Percentiles rank a stretch among this genome's conserved stretches.
Evolutionary conservation across 2,888 invertebrate species (phyloP).

Genomic region (Lepetodrilus schrolli): DNA sequence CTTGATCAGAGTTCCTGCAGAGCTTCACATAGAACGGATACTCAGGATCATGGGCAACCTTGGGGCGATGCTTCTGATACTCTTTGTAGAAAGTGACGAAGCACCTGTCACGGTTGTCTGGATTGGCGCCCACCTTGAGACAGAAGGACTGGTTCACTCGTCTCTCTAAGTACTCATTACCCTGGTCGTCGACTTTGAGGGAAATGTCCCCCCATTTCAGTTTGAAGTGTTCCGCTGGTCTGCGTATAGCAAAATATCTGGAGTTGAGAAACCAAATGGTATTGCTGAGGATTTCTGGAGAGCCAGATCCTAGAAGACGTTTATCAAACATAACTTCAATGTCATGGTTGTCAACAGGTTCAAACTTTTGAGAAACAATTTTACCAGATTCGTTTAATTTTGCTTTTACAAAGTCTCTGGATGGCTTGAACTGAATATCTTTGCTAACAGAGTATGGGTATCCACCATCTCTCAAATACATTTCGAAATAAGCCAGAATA

Average conservation of each 20-base stretch:
- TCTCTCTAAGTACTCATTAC: background rate
- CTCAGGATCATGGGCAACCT: background rate
- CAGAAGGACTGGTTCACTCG: background rate
- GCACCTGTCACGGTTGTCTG: background rate
- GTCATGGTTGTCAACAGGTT: background rate
- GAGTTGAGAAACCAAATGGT: conserved; percentile 22
- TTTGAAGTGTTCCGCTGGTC: background rate
- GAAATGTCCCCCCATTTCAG: conserved; percentile 17
- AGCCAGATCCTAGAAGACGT: background rate
- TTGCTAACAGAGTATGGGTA: conserved; percentile 13
- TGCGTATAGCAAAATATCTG: background rate
- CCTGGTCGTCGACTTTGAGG: background rate
- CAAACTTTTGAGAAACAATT: conserved; percentile 2
- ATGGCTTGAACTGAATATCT: background rate
- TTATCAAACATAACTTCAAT: conserved; percentile 6
- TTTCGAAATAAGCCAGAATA: background rate
- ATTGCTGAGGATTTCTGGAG: background rate
- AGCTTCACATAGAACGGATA: background rate
- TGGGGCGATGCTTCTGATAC: background rate
- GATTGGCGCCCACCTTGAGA: background rate
- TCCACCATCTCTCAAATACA: background rate
- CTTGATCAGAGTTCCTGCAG: background rate
- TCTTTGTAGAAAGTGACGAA: background rate
- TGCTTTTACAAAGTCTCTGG: background rate
- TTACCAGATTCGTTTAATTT: background rate